Evolutionary conservation across 2,888 invertebrate genomes (phyloP).

Genomic region (Trissoscelio sp.): DNA sequence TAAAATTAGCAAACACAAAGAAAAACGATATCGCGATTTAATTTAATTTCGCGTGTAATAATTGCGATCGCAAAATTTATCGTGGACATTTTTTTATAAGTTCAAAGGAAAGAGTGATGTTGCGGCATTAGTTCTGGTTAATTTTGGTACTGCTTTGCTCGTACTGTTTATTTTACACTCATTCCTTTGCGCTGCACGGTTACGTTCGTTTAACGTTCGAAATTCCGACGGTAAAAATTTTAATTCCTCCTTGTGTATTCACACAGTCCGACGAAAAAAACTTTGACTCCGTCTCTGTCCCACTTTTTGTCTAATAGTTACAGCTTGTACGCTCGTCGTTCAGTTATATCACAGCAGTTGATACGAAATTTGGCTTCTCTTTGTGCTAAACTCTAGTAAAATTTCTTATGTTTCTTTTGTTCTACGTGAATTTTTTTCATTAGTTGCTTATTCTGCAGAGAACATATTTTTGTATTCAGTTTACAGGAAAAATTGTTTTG

Average conservation of each 20-base stretch:
- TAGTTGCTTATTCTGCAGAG: not conserved
- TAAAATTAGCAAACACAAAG: not conserved
- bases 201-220: constrained; percentile 13
- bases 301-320: constrained; percentile 34
- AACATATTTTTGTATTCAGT: not conserved
- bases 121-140: constrained; percentile 22
- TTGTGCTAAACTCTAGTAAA: constrained; percentile 23
- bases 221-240: constrained; percentile 15
- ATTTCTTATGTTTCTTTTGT: constrained; percentile 12
- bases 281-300: not conserved
- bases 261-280: not conserved
- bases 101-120: constrained; percentile 11
- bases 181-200: not conserved
- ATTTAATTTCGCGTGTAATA: not conserved
- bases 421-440: constrained; percentile 13
- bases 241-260: constrained; percentile 12
- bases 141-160: constrained; percentile 18
- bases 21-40: not conserved
- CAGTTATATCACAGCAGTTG: constrained; percentile 20
- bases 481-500: not conserved
- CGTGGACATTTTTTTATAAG: not conserved
- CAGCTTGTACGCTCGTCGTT: constrained; percentile 5
- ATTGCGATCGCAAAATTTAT: constrained; percentile 11
- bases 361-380: constrained; percentile 14
- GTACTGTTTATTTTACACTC: constrained; percentile 19